Evolutionary conservation across 2,113 vertebrate genomes (phyloP).

Genomic region (Nothoprocta perdicaria): DNA sequence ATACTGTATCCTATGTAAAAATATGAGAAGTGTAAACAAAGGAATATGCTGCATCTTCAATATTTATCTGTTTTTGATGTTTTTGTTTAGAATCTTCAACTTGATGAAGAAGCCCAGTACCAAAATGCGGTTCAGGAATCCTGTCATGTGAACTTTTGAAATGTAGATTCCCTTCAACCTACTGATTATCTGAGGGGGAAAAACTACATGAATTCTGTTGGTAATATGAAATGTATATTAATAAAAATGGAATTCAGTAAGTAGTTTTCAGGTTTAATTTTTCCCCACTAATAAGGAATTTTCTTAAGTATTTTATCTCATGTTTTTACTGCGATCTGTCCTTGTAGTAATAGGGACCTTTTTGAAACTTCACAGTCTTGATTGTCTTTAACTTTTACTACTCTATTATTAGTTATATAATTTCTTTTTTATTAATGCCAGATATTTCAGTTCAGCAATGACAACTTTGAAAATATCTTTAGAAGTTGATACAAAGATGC

Average conservation of each 20-base stretch:
- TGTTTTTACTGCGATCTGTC: not conserved
- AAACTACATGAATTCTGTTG: constrained; percentile 52
- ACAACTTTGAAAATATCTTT: constrained; percentile 43
- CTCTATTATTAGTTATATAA: constrained; percentile 27
- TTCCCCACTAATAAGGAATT: not conserved
- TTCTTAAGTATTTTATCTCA: not conserved
- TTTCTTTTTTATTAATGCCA: constrained; percentile 18
- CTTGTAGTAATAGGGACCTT: constrained; percentile 38
- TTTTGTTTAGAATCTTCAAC: constrained; percentile 78
- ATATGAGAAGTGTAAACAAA: not conserved
- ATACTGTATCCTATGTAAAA: not conserved
- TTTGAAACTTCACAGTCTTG: constrained; percentile 23
- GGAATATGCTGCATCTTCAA: not conserved
- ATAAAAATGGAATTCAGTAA: constrained; percentile 71
- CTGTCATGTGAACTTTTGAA: constrained; percentile 79
- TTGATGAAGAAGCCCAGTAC: constrained; percentile 83
- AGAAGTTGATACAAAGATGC: constrained; percentile 42
- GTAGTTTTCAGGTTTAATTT: constrained; percentile 28
- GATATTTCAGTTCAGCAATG: constrained; percentile 31
- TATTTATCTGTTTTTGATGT: constrained; percentile 45
- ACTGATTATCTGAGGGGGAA: constrained; percentile 66
- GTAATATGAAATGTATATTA: constrained; percentile 55
- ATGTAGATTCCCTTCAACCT: constrained; percentile 40
- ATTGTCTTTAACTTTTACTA: constrained; percentile 26
- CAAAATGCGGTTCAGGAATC: constrained; percentile 84